Evolutionary conservation across 92 coral and sea anemone genomes (phyloP).

Genomic region (Virgularia gustaviana): DNA sequence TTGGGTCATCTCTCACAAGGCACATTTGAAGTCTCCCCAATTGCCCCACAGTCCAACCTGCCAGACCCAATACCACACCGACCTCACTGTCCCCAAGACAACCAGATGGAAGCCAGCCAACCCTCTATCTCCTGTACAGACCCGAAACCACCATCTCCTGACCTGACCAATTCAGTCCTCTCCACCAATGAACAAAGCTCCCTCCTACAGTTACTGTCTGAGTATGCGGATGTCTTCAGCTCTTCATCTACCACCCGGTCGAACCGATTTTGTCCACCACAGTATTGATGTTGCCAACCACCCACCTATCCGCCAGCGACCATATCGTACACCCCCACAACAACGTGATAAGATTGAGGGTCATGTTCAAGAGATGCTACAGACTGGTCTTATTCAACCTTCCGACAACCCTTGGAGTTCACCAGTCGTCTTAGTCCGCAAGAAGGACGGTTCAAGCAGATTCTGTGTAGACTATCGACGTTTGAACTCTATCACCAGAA

Average conservation of each 20-base stretch:
- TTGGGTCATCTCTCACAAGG: background rate
- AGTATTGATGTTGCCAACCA: conserved; percentile 18
- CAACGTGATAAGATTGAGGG: conserved; percentile 12
- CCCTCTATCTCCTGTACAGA: background rate
- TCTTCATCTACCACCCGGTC: conserved; percentile 15
- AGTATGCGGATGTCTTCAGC: conserved; percentile 19
- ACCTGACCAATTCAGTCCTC: background rate
- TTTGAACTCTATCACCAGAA: conserved; percentile 38
- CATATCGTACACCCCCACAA: conserved; percentile 16
- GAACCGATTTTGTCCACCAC: conserved; percentile 26
- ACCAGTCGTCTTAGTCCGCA: conserved; percentile 41
- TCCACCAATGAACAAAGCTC: background rate
- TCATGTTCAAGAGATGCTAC: conserved; percentile 39
- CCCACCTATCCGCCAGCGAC: conserved; percentile 24
- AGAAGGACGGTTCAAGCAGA: conserved; percentile 34
- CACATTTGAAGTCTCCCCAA: background rate
- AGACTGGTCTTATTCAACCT: conserved; percentile 25
- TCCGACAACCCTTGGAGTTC: conserved; percentile 47
- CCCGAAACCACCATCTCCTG: background rate
- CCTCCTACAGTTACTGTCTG: background rate
- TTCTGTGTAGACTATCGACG: conserved; percentile 39
- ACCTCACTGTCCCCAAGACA: background rate
- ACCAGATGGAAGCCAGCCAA: background rate
- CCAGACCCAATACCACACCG: background rate
- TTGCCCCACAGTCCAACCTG: background rate